These are phyloP conservation scores for Epinotia bilunana DNA, from an alignment of 2,888 invertebrate species.

Conservation along the genomic window DNA sequence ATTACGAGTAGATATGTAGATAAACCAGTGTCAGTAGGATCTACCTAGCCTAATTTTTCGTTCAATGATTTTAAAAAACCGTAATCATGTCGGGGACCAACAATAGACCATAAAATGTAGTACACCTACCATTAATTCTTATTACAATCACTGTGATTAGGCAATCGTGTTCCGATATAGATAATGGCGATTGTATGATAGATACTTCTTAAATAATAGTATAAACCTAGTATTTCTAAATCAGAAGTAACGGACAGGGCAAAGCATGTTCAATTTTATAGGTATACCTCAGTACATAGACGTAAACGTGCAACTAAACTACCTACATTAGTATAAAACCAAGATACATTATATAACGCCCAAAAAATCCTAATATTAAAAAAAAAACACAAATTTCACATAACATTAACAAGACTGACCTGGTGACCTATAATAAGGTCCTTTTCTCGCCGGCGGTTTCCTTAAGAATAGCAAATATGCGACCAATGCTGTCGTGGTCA, in stretches of 20 bases:
- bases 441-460: conserved; percentile 56
- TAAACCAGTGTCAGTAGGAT: not conserved
- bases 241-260: no score
- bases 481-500: conserved; percentile 67
- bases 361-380: no score
- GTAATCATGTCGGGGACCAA: not conserved
- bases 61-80: not conserved
- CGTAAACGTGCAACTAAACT: not conserved
- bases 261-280: no score
- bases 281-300: no score
- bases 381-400: no score
- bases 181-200: no score
- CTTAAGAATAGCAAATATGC: conserved; percentile 68
- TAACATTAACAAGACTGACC: conserved; percentile 59
- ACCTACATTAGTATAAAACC: not conserved
- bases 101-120: not conserved
- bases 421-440: conserved; percentile 65
- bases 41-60: not conserved
- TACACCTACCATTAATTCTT: no score
- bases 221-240: no score
- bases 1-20: not conserved
- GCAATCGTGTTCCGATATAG: no score
- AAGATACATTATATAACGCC: not conserved
- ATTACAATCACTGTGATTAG: not conserved
- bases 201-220: no score